Evolutionary conservation across 2,888 invertebrate genomes (phyloP).

Genomic region (Parochlus steinenii): DNA sequence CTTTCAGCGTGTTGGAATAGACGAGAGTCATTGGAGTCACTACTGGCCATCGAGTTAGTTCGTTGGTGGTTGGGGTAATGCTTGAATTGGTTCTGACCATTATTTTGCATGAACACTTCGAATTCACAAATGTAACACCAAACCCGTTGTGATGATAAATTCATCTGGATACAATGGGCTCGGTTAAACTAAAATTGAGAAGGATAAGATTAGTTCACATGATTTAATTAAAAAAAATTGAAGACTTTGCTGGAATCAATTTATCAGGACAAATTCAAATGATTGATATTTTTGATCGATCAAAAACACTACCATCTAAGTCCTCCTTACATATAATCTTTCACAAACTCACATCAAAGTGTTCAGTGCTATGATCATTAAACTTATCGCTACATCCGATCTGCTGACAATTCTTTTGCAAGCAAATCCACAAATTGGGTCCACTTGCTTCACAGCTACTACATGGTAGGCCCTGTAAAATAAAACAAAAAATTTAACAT

Average conservation of each 20-base stretch:
- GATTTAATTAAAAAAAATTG: not conserved
- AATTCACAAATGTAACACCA: conserved; percentile 81
- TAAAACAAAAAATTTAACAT: no score
- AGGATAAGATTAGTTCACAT: not conserved
- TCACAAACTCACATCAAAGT: conserved; percentile 44
- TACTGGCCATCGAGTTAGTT: conserved; percentile 5
- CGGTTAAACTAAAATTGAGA: conserved; percentile 42
- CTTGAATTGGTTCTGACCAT: conserved; percentile 23
- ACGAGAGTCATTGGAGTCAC: conserved; percentile 10
- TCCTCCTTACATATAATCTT: no score
- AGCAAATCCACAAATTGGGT: conserved; percentile 74
- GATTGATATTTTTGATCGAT: not conserved
- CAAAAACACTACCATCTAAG: conserved; percentile 5
- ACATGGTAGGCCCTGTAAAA: conserved; percentile 39
- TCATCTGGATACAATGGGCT: conserved; percentile 66
- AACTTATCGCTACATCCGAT: conserved; percentile 71
- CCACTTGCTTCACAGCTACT: conserved; percentile 55
- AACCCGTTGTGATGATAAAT: conserved; percentile 63
- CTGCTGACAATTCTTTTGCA: conserved; percentile 60
- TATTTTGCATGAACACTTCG: conserved; percentile 49
- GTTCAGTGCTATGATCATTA: conserved; percentile 67
- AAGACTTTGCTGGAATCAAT: not conserved
- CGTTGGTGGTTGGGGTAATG: conserved; percentile 23
- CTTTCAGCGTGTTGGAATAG: conserved; percentile 10
- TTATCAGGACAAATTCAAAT: not conserved